Evolutionary conservation across 92 coral and sea anemone genomes (phyloP), one percentile per base, ranked within the genome.

Genomic region (Heliopora coerulea): DNA sequence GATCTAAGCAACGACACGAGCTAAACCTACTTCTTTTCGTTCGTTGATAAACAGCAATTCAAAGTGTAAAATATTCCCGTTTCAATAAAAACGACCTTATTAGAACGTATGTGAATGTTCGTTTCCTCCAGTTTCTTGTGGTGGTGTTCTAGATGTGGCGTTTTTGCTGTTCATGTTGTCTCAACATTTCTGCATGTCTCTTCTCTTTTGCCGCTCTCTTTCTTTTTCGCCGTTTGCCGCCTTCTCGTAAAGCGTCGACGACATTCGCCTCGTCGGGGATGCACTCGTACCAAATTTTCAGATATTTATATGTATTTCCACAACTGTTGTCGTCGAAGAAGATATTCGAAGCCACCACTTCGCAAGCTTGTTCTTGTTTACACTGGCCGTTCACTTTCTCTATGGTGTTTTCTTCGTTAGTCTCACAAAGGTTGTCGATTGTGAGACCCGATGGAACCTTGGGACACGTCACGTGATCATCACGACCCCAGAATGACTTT

Each of bases 401-500:
- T 40, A 79, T 11, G 21, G 96, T 83, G 80, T 90, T 90, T 10
- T 86, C 99, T 28, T 54, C 72, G 50, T 28, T 48, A 57, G 99
- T 78, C 66, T 95, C 99, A 84, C 99, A 95, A 75, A 95, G 95
- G 68, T 87, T 73, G 83, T 95, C 96, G 37, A 74, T 0, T 25
- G 88, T 79, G 41, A 95, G 97, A 68, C 99, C 99, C 40, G 99
- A 86, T 4, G 99, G 96, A 44, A 95, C 65, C 86, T 90, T 90
- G 86, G 96, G 97, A 88, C 99, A 95, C 28, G 99, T 87, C 86
- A 88, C 99, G 80, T 95, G 99, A 39, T 95, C 99, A 52, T 95
- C 99, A 86, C 99, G 99, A 65, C 99, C 99, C 99, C 99, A 95
- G 96, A 95, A 95, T 30, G 96, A 35, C 82, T 83, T 91, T 27